A percentile compares a stretch with the other conserved stretches of the same genome.
Evolutionary conservation across 2,113 vertebrate genomes (phyloP).

Genomic region (Callorhinus ursinus): DNA sequence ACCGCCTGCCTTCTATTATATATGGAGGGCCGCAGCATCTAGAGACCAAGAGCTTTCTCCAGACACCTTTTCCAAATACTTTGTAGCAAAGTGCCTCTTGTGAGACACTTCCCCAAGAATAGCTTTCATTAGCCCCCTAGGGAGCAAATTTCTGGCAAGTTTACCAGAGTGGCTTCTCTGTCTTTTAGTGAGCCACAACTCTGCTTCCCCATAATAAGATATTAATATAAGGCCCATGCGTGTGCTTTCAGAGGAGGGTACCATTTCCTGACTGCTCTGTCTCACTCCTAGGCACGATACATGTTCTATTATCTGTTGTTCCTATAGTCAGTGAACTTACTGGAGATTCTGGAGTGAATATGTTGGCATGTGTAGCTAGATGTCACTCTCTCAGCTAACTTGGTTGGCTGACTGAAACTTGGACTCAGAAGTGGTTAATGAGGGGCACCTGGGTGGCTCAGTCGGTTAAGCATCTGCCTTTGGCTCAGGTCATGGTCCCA

Average conservation of each 20-base stretch:
- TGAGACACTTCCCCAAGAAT: neutral
- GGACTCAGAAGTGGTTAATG: neutral
- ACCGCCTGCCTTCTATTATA: neutral
- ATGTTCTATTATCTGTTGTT: neutral
- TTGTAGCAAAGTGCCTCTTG: neutral
- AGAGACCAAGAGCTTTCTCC: neutral
- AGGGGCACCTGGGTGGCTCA: neutral
- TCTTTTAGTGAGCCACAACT: fast-evolving
- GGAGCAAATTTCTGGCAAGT: neutral
- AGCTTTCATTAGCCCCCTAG: neutral
- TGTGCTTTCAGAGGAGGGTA: neutral
- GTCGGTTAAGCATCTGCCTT: too few species aligned
- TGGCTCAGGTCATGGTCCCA: neutral
- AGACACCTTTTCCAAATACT: neutral
- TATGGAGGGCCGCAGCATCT: neutral
- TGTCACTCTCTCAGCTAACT: neutral
- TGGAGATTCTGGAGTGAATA: neutral
- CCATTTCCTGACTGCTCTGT: neutral
- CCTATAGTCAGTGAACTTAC: neutral
- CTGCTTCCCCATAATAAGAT: neutral
- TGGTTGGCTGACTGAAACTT: neutral
- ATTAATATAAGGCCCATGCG: neutral
- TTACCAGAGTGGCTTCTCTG: neutral
- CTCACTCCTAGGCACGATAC: neutral
- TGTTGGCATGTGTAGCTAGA: neutral